Percentiles rank a stretch among this genome's conserved stretches.
Conservation (phyloP, 2,888 invertebrate genomes). For the Drosophila silvestris region DNA sequence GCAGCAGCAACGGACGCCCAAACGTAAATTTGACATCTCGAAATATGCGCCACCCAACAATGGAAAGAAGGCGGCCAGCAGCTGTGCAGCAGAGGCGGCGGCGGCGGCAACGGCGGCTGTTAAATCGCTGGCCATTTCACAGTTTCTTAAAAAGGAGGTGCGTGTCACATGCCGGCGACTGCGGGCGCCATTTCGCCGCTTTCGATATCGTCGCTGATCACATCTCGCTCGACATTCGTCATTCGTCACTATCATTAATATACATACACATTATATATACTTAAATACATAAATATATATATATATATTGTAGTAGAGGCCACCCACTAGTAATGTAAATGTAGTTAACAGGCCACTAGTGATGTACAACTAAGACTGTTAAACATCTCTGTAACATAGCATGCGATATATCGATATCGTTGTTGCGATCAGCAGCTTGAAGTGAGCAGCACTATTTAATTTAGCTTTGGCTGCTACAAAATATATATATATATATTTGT, state of each 20-base stretch:
- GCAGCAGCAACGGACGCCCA: conserved; percentile 64
- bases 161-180: conserved; percentile 83
- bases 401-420: background rate
- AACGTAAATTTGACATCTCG: conserved; percentile 80
- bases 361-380: background rate
- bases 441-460: background rate
- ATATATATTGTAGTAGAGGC: background rate
- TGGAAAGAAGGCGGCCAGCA: conserved; percentile 71
- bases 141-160: conserved; percentile 84
- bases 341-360: background rate
- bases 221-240: conserved; percentile 26
- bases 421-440: background rate
- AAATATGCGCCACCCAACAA: conserved; percentile 80
- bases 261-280: background rate
- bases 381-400: background rate
- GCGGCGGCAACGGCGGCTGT: conserved; percentile 81
- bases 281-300: background rate
- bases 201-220: conserved; percentile 84
- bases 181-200: conserved; percentile 83
- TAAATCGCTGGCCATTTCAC: conserved; percentile 82
- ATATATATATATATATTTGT: background rate
- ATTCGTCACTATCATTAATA: conserved; percentile 30
- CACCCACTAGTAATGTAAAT: background rate
- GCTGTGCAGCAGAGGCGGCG: conserved; percentile 77
- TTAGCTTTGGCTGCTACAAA: background rate